Base-by-base conservation (phyloP, 92 coral and sea anemone species). In the Zoanthus sansibaricus region DNA sequence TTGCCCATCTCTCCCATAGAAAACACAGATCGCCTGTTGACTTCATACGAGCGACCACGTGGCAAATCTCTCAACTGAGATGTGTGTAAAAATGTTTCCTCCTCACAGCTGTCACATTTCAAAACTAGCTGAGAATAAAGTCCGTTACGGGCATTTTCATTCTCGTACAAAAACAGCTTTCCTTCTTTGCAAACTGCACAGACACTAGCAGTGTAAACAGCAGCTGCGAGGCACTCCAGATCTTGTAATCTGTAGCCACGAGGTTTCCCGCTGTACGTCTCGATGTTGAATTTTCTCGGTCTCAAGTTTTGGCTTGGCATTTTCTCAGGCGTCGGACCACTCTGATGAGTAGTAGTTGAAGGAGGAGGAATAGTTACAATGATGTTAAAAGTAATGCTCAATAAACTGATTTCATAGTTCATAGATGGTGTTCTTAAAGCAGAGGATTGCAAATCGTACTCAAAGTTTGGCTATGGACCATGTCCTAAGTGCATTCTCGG, bases 401-500 rank as follows among this genome's bases (percentile, higher is more conserved):
- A 7, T 49, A 49, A 49, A 49, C 7, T 49, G 1, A 7, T 49
- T 49, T 49, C 70, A 30, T 73, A 94, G 98, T 94, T 94, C 72
- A 78, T 86, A 78, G 58, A 67, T 4, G 76, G 88, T 11, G 55
- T 46, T 32, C 90, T 94, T 4, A 84, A 46, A 16, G 75, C 91
- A 46, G 67, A 72, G 7, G 56, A 82, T 31, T 94, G 98, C 84
- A 70, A 54, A 72, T 83, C 72, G 32, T 77, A 87, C 52, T 76
- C 77, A 61, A 88, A 84, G 12, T 94, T 94, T 87, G 98, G 98
- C 48, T 94, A 94, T 86, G 91, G 87, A 17, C 68, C 89, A 48
- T 93, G 96, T 64, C 90, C 82, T 25, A 69, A 87, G 33, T 93
- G 96, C 86, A 48, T 89, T 17, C 16, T 20, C 21, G 45, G 4